A percentile compares a stretch with the other conserved stretches of the same genome.
These are phyloP conservation scores for Nomia melanderi DNA, from an alignment of 1,140 invertebrate genomes.

Conservation along the genomic window DNA sequence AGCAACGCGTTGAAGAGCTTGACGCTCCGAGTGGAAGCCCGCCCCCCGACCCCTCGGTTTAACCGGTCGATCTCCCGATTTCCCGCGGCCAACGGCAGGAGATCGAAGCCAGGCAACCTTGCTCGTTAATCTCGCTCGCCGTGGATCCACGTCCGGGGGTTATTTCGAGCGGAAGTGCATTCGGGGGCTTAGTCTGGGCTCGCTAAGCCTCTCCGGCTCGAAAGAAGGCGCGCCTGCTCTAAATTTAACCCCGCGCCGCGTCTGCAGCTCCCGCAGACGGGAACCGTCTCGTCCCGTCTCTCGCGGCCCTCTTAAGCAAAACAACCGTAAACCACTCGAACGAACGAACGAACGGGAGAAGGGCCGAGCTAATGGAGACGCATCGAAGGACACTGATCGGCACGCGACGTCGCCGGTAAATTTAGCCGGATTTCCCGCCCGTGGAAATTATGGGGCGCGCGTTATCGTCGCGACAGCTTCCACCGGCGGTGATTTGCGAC, in stretches of 20 bases:
- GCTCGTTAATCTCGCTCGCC: constrained; percentile 41
- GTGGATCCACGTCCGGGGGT: constrained; percentile 38
- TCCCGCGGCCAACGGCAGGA: not conserved
- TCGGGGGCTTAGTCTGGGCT: not conserved
- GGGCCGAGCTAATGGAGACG: constrained; percentile 30
- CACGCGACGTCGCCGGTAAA: constrained; percentile 38
- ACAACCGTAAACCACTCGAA: constrained; percentile 16
- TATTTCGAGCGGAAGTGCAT: constrained; percentile 49
- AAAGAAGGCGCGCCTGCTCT: constrained; percentile 21
- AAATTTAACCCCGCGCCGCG: constrained; percentile 31
- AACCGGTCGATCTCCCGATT: not conserved
- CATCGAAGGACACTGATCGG: constrained; percentile 42
- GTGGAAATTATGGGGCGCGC: not conserved
- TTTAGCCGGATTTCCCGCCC: constrained; percentile 11
- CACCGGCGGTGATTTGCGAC: not conserved
- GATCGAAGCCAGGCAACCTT: constrained; percentile 3
- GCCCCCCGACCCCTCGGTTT: too few species aligned
- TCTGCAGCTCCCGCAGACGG: not conserved
- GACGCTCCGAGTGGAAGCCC: too few species aligned
- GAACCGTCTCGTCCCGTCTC: not conserved
- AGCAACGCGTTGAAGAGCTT: too few species aligned
- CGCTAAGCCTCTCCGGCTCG: not conserved
- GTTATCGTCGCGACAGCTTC: not conserved
- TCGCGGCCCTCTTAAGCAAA: not conserved
- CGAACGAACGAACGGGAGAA: not conserved